Conservation (phyloP, 2,113 vertebrate genomes). For the Glaucomys volans region DNA sequence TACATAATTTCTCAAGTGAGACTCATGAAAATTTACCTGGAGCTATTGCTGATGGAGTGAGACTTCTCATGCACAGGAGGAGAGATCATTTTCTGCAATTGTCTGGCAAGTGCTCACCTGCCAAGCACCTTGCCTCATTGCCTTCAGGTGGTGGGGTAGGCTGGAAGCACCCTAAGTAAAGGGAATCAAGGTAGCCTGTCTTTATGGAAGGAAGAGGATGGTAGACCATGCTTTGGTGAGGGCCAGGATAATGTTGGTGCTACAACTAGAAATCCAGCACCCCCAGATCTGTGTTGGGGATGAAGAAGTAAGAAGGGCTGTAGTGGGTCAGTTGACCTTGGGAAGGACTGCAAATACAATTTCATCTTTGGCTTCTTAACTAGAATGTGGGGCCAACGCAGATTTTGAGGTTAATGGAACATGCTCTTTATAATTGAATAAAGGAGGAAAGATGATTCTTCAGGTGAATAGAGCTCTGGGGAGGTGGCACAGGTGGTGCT, state of each 20-base stretch:
- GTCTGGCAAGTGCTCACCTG: too few relatives aligned
- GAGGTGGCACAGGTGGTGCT: background rate
- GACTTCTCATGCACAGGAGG: accelerated
- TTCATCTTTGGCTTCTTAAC: background rate
- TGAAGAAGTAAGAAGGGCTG: background rate
- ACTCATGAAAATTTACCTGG: background rate
- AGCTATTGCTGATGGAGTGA: background rate
- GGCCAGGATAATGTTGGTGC: background rate
- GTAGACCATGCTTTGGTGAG: background rate
- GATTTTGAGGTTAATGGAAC: background rate
- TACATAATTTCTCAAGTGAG: slow-evolving; percentile 15
- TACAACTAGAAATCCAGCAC: background rate
- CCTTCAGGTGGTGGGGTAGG: background rate
- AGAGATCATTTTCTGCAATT: background rate
- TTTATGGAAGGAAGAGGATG: background rate
- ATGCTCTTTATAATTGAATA: background rate
- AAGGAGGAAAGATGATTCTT: background rate
- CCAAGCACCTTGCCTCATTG: too few relatives aligned
- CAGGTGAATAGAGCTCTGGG: background rate
- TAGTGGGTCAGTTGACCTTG: background rate
- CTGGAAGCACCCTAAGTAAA: background rate
- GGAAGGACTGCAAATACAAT: background rate
- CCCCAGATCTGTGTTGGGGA: too few relatives aligned
- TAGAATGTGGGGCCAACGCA: background rate
- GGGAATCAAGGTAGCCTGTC: background rate